Conservation (phyloP, 1,140 invertebrate genomes). For the Aphis gossypii region DNA sequence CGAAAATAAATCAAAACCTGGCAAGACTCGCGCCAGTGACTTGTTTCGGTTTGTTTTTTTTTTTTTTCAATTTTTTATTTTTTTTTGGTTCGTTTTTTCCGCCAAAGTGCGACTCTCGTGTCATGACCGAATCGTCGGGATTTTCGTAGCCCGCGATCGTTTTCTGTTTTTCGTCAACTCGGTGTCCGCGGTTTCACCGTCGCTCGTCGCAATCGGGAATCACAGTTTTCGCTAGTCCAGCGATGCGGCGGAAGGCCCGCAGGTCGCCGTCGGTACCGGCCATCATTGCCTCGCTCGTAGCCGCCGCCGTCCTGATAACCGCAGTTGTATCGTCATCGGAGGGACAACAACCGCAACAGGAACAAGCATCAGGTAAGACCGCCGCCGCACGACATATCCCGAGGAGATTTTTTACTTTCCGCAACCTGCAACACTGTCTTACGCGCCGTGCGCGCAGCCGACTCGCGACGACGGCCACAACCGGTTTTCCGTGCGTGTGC, state of each 20-base stretch:
- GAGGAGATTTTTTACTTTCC: slow-evolving; percentile 23
- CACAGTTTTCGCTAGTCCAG: not conserved
- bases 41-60: not conserved
- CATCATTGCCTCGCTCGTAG: not conserved
- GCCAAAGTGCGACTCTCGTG: not conserved
- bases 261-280: not conserved
- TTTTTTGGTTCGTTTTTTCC: not conserved
- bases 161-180: not conserved
- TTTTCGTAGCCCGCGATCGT: not conserved
- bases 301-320: not conserved
- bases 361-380: slow-evolving; percentile 28
- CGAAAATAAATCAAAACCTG: not conserved
- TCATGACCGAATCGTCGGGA: not conserved
- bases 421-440: slow-evolving; percentile 38
- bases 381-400: not conserved
- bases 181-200: not conserved
- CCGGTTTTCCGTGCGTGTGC: slow-evolving; percentile 37
- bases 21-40: not conserved
- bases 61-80: not conserved
- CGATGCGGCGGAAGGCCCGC: not conserved
- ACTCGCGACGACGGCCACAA: not conserved
- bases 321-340: not conserved
- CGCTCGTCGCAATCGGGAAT: not conserved
- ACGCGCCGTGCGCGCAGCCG: not conserved
- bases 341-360: not conserved